Evolutionary conservation across 1,140 invertebrate species (phyloP), one percentile per base, ranked within the genome.

Genomic region (Charaxes varanes): DNA sequence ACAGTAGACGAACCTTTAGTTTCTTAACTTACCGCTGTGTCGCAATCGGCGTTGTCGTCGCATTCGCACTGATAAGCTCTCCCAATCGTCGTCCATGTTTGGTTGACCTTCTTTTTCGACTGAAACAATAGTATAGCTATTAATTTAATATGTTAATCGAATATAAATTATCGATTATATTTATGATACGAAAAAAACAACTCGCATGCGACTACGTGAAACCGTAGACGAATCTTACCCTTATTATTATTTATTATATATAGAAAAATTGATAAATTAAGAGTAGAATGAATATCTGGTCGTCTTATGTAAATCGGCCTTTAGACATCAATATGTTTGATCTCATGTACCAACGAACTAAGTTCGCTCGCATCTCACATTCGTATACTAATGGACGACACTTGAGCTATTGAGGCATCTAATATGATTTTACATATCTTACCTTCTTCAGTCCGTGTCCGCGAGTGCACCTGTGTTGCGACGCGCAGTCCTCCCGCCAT

Each of bases 381-480:
- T n/a, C n/a, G n/a, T n/a, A n/a, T n/a, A n/a, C n/a, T n/a, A n/a
- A n/a, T n/a, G n/a, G n/a, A n/a, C n/a, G n/a, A n/a, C n/a, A n/a
- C n/a, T n/a, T n/a, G n/a, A n/a, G 6, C n/a, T 19, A 1, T 19
- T 6, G n/a, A 24, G 10, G 10, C 22, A 1, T 24, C 22, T 24
- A 24, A 24, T 11, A 24, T 24, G 12, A 10, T 2, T 14, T n/a
- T n/a, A n/a, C n/a, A n/a, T n/a, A n/a, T 26, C 31, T 0, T 40
- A 81, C 89, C 90, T 84, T 93, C 91, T 50, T 90, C 90, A 14
- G 89, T 93, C 63, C 93, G 90, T n/a, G 91, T 90, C 43, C 90
- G 88, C 78, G 90, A 93, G 53, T 90, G 87, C 87, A 93, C 90
- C 62, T 94, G 91, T 65, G 91, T 90, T 34, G 87, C 89, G 31